phyloP scores from a whole-genome alignment of 1,140 invertebrate species.

The Tribolium castaneum region DNA sequence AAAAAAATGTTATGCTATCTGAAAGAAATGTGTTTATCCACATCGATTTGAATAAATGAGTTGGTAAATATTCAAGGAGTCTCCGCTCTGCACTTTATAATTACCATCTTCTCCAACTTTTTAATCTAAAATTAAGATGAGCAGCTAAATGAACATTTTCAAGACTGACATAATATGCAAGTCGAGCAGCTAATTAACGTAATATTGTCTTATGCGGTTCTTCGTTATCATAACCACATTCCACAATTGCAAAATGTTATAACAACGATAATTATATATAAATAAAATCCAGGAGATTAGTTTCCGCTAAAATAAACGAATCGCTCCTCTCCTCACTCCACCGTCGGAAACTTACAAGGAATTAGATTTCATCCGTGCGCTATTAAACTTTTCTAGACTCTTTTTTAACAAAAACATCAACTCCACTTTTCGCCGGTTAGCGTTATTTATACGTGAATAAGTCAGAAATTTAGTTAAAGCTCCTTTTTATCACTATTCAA shows the following conservation, averaged over 20 bases:
- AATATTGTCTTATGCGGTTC: conserved; percentile 37
- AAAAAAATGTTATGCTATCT: background rate
- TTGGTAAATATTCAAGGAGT: conserved; percentile 40
- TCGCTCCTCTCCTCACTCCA: background rate
- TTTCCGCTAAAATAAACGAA: conserved; percentile 4
- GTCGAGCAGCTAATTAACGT: conserved; percentile 45
- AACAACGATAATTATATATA: conserved; percentile 24
- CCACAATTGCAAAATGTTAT: conserved; percentile 19
- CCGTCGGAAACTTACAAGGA: background rate
- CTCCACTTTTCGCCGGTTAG: background rate
- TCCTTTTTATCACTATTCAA: background rate
- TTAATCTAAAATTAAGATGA: conserved; percentile 50
- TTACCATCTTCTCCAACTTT: conserved; percentile 47
- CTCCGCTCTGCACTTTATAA: conserved; percentile 36
- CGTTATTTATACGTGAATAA: conserved; percentile 17
- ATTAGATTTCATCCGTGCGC: conserved; percentile 10
- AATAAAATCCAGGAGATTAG: conserved; percentile 17
- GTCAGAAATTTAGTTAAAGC: conserved; percentile 7
- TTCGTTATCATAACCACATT: conserved; percentile 25
- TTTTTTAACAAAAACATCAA: conserved; percentile 19
- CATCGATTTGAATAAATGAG: conserved; percentile 39
- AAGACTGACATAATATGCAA: conserved; percentile 42
- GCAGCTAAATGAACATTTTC: conserved; percentile 44
- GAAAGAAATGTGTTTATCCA: conserved; percentile 20
- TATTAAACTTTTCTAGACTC: conserved; percentile 15